Evolutionary conservation across 2,113 vertebrate genomes (phyloP), one percentile per base, ranked within the genome.

Genomic region (Saccopteryx leptura): DNA sequence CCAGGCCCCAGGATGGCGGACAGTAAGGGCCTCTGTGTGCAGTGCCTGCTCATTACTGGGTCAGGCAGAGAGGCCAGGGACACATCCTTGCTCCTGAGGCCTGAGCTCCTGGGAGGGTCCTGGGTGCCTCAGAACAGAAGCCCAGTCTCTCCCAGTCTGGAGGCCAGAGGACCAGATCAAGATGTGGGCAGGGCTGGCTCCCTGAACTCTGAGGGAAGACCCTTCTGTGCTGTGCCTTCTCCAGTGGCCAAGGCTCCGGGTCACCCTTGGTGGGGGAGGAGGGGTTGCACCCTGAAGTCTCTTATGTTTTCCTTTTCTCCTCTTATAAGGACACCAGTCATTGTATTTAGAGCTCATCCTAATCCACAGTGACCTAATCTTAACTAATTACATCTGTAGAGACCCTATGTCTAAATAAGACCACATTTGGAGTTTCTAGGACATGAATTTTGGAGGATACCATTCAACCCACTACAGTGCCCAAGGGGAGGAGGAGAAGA

Each of bases 121-220:
- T 4, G 10, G 65, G 23, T 0, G 0, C 39, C 65, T 24, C 17
- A n/a, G 9, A 13, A 17, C 65, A 18, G 52, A 56, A 17, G 9
- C 15, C 50, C 5, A 0, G 10, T 72, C 56, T 39, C 2, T 21
- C 79, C 24, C 3, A 0, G 2, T 39, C 68, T 23, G 58, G 23
- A 63, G 63, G 50, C 24, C 18, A 0, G 50, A 23, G 80, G 88
- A 11, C 58, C 68, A 63, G 90, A 10, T 9, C 15, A 2, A 23
- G 89, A 2, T 23, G 11, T 21, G 4, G 9, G 48, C 48, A 4
- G 65, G 65, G 28, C 76, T 11, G 33, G 18, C 28, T n/a, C 26
- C 26, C 79, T 54, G n/a, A 21, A 23, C 83, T 9, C 48, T 7
- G 21, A 17, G n/a, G 21, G 31, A 13, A 11, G 56, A 26, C 8